Evolutionary conservation across 1,140 invertebrate genomes (phyloP), one percentile per base, ranked within the genome.

Genomic region (Drosophila albomicans): DNA sequence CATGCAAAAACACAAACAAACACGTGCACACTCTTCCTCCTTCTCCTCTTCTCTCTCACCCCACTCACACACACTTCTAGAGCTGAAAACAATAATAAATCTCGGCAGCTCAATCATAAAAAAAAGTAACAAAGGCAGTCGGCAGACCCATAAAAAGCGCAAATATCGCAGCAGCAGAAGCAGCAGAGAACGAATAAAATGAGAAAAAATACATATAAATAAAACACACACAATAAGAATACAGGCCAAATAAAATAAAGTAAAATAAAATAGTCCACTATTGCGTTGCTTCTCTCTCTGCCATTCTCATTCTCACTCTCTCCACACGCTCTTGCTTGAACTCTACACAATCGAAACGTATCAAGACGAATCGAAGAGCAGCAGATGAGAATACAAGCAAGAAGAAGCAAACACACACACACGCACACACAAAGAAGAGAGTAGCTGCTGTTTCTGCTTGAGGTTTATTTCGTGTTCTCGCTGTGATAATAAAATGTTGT

Each of bases 41-140:
- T 46, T 0, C 35, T 38, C 7, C 49, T 32, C 35, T 52, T 52
- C 10, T 15, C 57, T 32, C 35, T 48, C 4, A n/a, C 20, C 5
- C 35, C 46, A 64, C 54, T 62, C 13, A 58, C 30, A 20, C 32
- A 51, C 46, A 65, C 57, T 51, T 38, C 49, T 43, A 57, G 52
- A 58, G 76, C 64, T 71, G 63, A 82, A 82, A 84, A 82, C 81
- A 82, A 84, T 84, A 82, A 82, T 82, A 82, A 82, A 84, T 82
- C 81, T 82, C 77, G 56, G 76, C 77, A 76, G 67, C 67, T 58
- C 61, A 84, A 84, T 79, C 81, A 82, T 75, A 84, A 75, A 82
- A 81, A 75, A 82, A 71, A 52, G 72, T 79, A 82, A 82, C 80
- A 82, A 82, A 82, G 65, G 80, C 79, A 76, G 66, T 57, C 45